Evolutionary conservation across 2,113 vertebrate species (phyloP).

Genomic region (Callopanchax toddi): DNA sequence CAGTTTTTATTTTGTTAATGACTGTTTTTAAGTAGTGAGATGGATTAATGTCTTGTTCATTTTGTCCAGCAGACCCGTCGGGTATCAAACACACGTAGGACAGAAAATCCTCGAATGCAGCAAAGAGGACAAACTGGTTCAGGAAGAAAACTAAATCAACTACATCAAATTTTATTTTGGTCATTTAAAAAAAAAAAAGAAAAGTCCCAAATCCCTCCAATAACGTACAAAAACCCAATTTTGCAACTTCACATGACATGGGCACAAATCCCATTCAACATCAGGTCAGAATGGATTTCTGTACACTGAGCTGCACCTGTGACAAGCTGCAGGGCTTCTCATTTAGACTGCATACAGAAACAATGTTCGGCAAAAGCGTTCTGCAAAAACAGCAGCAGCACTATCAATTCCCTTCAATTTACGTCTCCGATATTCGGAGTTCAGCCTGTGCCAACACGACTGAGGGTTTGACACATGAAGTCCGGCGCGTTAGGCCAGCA

Average conservation of each 20-base stretch:
- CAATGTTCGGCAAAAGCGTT: slow-evolving; percentile 55
- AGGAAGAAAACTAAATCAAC: background rate
- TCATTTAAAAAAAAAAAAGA: background rate
- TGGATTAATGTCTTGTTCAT: too few relatives aligned
- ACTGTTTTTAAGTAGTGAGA: too few relatives aligned
- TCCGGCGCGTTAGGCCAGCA: slow-evolving; percentile 54
- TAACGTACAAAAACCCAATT: background rate
- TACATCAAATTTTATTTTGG: too few relatives aligned
- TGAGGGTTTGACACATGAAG: slow-evolving; percentile 65
- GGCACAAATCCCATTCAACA: slow-evolving; percentile 26
- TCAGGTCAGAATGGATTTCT: slow-evolving; percentile 31
- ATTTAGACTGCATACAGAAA: slow-evolving; percentile 64
- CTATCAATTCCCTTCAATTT: slow-evolving; percentile 72
- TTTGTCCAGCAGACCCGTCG: too few relatives aligned
- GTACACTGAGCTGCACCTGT: slow-evolving; percentile 25
- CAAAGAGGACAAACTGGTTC: background rate
- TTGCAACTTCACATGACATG: slow-evolving; percentile 15
- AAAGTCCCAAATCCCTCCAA: background rate
- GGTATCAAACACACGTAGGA: background rate
- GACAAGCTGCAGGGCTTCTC: slow-evolving; percentile 48
- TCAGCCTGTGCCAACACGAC: slow-evolving; percentile 50
- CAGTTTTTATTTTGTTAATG: too few relatives aligned
- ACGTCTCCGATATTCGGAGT: slow-evolving; percentile 59
- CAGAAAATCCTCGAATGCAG: background rate
- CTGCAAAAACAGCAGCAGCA: slow-evolving; percentile 52